phyloP scores from a whole-genome alignment of 1,140 invertebrate genomes.

The Sycophila sp. region DNA sequence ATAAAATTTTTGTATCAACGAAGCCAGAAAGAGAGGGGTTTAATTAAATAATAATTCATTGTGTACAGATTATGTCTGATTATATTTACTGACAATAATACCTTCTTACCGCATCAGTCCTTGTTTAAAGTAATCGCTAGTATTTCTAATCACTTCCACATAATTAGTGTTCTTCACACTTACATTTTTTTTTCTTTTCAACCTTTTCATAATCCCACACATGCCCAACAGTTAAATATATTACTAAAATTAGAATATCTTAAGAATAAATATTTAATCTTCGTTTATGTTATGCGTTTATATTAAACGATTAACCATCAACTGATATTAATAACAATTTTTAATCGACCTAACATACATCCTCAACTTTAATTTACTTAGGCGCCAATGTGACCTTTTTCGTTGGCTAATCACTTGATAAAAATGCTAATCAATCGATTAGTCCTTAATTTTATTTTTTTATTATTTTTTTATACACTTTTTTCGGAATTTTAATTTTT shows the following conservation, averaged over 20 bases:
- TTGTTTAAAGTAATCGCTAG: slow-evolving; percentile 41
- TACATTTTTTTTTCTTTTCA: slow-evolving; percentile 33
- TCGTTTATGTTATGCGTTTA: slow-evolving; percentile 51
- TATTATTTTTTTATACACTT: too few relatives aligned
- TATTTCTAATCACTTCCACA: slow-evolving; percentile 40
- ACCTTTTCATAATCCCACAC: slow-evolving; percentile 19
- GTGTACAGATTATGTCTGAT: slow-evolving; percentile 47
- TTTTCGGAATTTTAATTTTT: too few relatives aligned
- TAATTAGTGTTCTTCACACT: slow-evolving; percentile 39
- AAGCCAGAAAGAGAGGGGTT: too few relatives aligned
- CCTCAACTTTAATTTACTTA: slow-evolving; percentile 31
- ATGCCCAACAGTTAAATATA: slow-evolving; percentile 39
- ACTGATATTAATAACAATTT: slow-evolving; percentile 51
- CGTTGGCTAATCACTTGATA: slow-evolving; percentile 27
- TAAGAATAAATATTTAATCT: slow-evolving; percentile 58
- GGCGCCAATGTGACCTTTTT: slow-evolving; percentile 35
- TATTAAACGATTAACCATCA: slow-evolving; percentile 49
- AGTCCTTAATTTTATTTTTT: too few relatives aligned
- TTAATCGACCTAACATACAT: slow-evolving; percentile 32
- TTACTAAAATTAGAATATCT: slow-evolving; percentile 46
- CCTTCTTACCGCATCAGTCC: slow-evolving; percentile 45
- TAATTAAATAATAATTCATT: slow-evolving; percentile 21
- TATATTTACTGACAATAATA: slow-evolving; percentile 50
- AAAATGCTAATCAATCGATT: slow-evolving; percentile 14
- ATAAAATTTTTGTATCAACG: not conserved